These are phyloP conservation scores for Scleropages formosus DNA, from an alignment of 2,797 vertebrate species.

Conservation along the genomic window DNA sequence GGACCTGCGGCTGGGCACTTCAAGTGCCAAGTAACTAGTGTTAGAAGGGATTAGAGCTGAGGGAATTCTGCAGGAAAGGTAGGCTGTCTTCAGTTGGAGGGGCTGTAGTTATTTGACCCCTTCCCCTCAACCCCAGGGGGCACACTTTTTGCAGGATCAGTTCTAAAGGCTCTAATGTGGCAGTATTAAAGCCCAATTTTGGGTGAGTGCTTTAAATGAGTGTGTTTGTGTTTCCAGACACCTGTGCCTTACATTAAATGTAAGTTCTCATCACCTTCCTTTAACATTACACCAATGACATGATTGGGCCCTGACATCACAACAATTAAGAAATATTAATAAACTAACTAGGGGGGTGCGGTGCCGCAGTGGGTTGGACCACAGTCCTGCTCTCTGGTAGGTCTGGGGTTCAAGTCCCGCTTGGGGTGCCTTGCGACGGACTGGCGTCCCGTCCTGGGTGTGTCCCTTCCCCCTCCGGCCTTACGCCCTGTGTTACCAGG, in stretches of 20 bases:
- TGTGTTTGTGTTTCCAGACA: neutral
- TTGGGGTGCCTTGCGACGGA: too few species aligned
- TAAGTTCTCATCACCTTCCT: neutral
- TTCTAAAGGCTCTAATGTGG: constrained; percentile 19
- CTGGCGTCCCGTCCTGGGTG: too few species aligned
- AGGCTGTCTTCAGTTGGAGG: constrained; percentile 3
- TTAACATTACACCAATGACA: neutral
- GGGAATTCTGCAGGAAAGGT: neutral
- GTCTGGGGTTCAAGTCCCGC: too few species aligned
- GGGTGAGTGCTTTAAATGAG: neutral
- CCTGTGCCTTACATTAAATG: neutral
- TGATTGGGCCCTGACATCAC: neutral
- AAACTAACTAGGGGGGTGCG: neutral
- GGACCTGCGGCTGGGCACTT: constrained; percentile 15
- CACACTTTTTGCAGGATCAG: neutral
- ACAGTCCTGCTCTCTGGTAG: too few species aligned
- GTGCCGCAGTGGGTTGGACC: too few species aligned
- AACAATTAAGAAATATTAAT: neutral
- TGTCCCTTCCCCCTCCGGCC: too few species aligned
- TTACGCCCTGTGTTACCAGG: too few species aligned
- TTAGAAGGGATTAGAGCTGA: neutral
- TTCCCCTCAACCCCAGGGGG: neutral
- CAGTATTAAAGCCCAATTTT: neutral
- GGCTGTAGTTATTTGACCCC: neutral
- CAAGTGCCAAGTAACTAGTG: constrained; percentile 45